These are phyloP conservation scores for Kradibia gibbosae DNA, from an alignment of 1,140 invertebrate species.

Conservation along the genomic window DNA sequence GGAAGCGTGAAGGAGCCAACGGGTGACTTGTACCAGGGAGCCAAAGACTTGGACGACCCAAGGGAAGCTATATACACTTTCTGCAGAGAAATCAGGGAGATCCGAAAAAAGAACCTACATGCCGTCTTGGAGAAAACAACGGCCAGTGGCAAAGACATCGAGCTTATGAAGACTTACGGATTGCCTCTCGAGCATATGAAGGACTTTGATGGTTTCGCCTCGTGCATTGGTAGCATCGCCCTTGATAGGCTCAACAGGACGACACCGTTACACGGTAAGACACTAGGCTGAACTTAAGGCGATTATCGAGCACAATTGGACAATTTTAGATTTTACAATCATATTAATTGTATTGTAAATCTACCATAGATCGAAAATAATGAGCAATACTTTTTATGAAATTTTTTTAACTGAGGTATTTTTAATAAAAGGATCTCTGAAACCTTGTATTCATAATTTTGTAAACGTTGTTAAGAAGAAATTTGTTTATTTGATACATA, in stretches of 20 bases:
- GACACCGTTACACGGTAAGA: conserved; percentile 37
- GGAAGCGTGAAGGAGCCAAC: conserved; percentile 14
- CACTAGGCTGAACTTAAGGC: neutral
- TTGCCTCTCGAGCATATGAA: conserved; percentile 58
- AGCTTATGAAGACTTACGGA: conserved; percentile 58
- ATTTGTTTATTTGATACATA: too few relatives aligned
- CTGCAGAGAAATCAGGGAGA: conserved; percentile 53
- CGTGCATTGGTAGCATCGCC: conserved; percentile 52
- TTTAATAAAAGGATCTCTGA: too few relatives aligned
- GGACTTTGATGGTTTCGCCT: conserved; percentile 50
- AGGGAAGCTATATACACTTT: conserved; percentile 55
- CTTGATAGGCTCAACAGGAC: conserved; percentile 58
- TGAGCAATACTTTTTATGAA: too few relatives aligned
- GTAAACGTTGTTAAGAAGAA: too few relatives aligned
- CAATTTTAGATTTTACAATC: too few relatives aligned
- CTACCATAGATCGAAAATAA: too few relatives aligned
- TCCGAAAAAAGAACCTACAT: conserved; percentile 56
- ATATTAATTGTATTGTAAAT: too few relatives aligned
- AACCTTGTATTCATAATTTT: too few relatives aligned
- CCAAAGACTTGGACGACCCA: neutral
- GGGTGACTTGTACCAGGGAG: neutral
- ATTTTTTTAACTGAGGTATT: too few relatives aligned
- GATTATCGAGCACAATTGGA: too few relatives aligned
- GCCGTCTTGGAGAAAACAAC: conserved; percentile 49
- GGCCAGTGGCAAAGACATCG: conserved; percentile 55